These are phyloP conservation scores for Erannis defoliaria DNA, from an alignment of 2,888 invertebrate genomes.

Conservation along the genomic window DNA sequence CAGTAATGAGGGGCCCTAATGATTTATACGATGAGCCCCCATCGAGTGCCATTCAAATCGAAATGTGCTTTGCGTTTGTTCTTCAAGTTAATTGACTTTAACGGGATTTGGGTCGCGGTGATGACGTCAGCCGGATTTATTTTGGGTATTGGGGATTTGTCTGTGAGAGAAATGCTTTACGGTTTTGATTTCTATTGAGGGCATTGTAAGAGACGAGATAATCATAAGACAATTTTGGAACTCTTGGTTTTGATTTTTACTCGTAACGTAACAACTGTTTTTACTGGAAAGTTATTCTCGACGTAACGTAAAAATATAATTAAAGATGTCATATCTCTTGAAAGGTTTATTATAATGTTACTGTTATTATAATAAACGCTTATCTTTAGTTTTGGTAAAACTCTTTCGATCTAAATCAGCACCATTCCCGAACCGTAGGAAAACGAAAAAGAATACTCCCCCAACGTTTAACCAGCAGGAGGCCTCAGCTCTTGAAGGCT, in stretches of 20 bases:
- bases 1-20: slow-evolving; percentile 43
- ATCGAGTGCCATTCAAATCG: slow-evolving; percentile 53
- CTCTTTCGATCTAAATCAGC: neutral
- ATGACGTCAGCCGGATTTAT: slow-evolving; percentile 41
- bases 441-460: slow-evolving; percentile 11
- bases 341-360: too few relatives aligned
- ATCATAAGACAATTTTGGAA: neutral
- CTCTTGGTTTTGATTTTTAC: neutral
- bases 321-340: too few relatives aligned
- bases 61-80: slow-evolving; percentile 55
- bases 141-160: slow-evolving; percentile 28
- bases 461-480: slow-evolving; percentile 33
- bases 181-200: slow-evolving; percentile 23
- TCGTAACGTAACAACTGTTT: neutral
- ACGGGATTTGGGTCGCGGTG: slow-evolving; percentile 41
- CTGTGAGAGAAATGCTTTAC: slow-evolving; percentile 11
- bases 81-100: slow-evolving; percentile 56
- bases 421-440: neutral
- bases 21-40: slow-evolving; percentile 47
- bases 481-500: slow-evolving; percentile 35
- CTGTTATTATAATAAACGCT: too few relatives aligned
- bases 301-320: too few relatives aligned
- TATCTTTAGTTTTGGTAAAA: too few relatives aligned
- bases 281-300: too few relatives aligned
- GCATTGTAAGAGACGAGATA: neutral